These are phyloP conservation scores for Drosophila prolongata DNA, from an alignment of 2,888 invertebrate species.

Conservation along the genomic window DNA sequence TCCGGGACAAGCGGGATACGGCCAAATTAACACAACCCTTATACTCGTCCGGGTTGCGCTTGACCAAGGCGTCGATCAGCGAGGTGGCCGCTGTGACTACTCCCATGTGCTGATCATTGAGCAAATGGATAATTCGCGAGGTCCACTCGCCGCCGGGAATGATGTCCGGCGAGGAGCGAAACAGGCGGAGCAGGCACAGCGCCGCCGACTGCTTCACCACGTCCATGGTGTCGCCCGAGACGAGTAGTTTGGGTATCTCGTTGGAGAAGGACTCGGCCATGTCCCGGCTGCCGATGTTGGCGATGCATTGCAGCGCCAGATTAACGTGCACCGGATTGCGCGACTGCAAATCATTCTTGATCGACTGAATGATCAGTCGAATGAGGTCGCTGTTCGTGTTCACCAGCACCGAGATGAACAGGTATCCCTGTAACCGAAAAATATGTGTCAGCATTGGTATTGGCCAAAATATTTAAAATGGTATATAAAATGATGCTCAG, in stretches of 20 bases:
- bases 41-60: constrained; percentile 99
- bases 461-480: too few relatives aligned
- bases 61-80: constrained; percentile 98
- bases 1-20: constrained; percentile 97
- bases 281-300: constrained; percentile 99
- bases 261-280: constrained; percentile 99
- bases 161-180: constrained; percentile 97
- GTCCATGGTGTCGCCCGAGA: constrained; percentile 99
- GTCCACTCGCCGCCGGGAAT: constrained; percentile 99
- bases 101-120: constrained; percentile 99
- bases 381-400: constrained; percentile 99
- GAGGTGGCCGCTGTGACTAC: constrained; percentile 99
- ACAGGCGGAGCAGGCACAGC: constrained; percentile 95
- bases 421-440: constrained; percentile 90
- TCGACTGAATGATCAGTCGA: constrained; percentile 99
- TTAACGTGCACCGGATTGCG: constrained; percentile 99
- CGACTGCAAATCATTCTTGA: constrained; percentile 98
- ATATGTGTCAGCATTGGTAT: too few relatives aligned
- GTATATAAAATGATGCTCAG: too few relatives aligned
- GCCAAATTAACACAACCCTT: constrained; percentile 99
- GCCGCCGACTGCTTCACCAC: constrained; percentile 99
- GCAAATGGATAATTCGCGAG: constrained; percentile 97
- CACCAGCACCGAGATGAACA: constrained; percentile 99
- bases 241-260: constrained; percentile 98
- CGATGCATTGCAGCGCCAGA: constrained; percentile 99